Evolutionary conservation across 2,888 invertebrate genomes (phyloP).

Genomic region (Emesis castigata): DNA sequence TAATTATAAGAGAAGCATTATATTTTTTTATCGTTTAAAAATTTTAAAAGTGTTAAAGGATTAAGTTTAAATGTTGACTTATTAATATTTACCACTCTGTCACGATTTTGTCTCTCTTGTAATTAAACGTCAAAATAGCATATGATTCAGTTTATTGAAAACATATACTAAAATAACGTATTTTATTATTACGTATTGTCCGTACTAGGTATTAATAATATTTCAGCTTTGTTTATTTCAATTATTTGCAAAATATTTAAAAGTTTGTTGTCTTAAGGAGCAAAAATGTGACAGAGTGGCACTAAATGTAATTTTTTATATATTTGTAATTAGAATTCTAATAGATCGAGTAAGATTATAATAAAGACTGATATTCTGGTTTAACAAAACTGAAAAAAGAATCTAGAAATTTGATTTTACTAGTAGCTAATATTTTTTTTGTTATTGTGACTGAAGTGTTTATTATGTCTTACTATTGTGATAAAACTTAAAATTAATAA

Average conservation of each 20-base stretch:
- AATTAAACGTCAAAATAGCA: background rate
- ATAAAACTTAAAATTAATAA: too few species aligned
- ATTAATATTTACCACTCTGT: background rate
- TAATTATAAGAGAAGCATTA: background rate
- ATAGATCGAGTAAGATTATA: background rate
- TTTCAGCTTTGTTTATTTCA: background rate
- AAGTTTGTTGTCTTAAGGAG: background rate
- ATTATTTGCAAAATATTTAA: background rate
- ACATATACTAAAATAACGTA: background rate
- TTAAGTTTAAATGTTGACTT: background rate
- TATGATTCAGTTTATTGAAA: background rate
- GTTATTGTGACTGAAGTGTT: too few species aligned
- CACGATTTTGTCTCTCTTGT: background rate
- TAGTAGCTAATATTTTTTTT: background rate
- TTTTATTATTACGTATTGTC: background rate
- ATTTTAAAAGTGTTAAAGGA: background rate
- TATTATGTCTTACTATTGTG: too few species aligned
- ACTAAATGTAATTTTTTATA: background rate
- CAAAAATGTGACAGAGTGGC: background rate
- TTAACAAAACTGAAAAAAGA: background rate
- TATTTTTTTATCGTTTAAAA: background rate
- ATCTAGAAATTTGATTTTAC: background rate
- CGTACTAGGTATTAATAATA: background rate
- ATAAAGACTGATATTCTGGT: background rate
- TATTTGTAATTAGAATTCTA: background rate